These are phyloP conservation scores for Hemaris fuciformis DNA, from an alignment of 2,888 invertebrate species.

Conservation along the genomic window DNA sequence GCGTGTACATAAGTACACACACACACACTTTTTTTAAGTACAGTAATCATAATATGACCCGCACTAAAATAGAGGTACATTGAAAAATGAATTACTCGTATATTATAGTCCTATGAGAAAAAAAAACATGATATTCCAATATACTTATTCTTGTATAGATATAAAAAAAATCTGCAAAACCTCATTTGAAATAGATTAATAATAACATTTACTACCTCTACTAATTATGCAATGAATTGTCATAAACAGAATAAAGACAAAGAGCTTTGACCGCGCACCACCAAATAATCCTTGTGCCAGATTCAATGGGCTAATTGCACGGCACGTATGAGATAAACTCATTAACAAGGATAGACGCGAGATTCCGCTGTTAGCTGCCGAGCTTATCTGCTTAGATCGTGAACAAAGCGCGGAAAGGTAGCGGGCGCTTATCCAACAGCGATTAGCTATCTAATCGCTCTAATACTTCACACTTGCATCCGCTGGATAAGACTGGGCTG, in stretches of 20 bases:
- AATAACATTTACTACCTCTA: too few species aligned
- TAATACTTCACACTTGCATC: neutral
- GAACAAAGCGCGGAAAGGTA: constrained; percentile 13
- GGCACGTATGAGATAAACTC: constrained; percentile 78
- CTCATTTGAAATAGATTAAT: too few species aligned
- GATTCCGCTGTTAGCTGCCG: constrained; percentile 66
- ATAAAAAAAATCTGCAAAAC: too few species aligned
- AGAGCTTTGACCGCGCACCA: constrained; percentile 52
- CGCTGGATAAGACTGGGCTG: neutral
- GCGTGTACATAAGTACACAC: too few species aligned
- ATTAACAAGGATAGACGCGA: constrained; percentile 79
- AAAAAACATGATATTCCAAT: too few species aligned
- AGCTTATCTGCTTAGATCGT: constrained; percentile 60
- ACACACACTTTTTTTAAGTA: too few species aligned
- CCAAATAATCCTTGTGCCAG: constrained; percentile 70
- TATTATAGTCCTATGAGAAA: too few species aligned
- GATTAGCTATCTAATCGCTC: neutral
- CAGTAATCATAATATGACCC: too few species aligned
- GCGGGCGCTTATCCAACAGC: neutral
- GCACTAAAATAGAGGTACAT: too few species aligned
- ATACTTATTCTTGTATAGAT: too few species aligned
- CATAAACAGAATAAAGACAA: constrained; percentile 28
- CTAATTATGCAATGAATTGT: neutral
- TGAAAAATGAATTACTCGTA: too few species aligned
- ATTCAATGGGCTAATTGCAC: constrained; percentile 74